Evolutionary conservation across 2,797 vertebrate genomes (phyloP).

Genomic region (Tragopan temminckii): DNA sequence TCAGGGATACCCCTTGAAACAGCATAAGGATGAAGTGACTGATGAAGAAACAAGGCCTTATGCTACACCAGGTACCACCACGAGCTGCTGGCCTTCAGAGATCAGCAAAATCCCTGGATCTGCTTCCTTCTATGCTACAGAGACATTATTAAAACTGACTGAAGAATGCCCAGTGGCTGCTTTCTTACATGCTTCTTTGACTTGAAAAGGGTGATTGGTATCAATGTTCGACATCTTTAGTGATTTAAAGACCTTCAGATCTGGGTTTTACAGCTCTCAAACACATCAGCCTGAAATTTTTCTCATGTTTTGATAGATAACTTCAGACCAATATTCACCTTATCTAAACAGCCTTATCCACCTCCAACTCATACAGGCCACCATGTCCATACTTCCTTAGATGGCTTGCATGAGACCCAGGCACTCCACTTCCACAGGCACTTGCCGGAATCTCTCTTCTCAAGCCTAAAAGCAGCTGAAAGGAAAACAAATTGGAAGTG

Average conservation of each 20-base stretch:
- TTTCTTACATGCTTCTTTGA: background rate
- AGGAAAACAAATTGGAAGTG: background rate
- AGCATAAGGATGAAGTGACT: background rate
- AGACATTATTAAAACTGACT: background rate
- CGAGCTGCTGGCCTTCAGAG: background rate
- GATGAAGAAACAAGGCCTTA: background rate
- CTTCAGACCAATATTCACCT: background rate
- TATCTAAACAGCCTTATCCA: background rate
- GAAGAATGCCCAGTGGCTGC: background rate
- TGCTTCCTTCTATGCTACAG: background rate
- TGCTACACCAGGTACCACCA: fast-evolving
- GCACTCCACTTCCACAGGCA: fast-evolving
- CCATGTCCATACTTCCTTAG: background rate
- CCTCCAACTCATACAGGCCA: background rate
- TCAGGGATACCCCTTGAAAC: background rate
- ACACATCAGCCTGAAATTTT: background rate
- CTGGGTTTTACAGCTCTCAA: background rate
- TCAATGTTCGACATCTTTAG: fast-evolving
- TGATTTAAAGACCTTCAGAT: background rate
- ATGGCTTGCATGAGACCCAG: background rate
- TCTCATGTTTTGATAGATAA: background rate
- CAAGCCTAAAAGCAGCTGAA: background rate
- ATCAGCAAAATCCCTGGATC: background rate
- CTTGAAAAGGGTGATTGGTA: background rate
- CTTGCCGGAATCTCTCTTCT: background rate